A percentile compares a stretch with the other conserved stretches of the same genome.
Conservation (phyloP, 1,140 invertebrate species). For the Harpegnathos saltator region DNA sequence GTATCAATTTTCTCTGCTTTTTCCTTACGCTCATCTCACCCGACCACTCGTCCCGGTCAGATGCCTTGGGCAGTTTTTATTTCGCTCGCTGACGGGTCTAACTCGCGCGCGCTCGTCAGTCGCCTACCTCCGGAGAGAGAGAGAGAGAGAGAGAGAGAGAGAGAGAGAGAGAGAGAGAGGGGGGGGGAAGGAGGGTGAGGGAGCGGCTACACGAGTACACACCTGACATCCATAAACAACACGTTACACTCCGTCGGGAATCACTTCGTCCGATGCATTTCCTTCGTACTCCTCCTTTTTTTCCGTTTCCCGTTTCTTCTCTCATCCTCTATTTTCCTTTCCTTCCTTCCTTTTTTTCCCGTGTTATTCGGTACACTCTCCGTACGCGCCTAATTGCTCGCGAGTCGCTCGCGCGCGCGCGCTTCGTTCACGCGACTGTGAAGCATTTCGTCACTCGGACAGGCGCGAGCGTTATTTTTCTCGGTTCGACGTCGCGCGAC, state of each 20-base stretch:
- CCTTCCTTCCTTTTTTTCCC: background rate
- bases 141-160: no score
- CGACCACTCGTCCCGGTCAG: conserved; percentile 2
- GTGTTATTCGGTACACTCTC: background rate
- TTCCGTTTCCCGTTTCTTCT: background rate
- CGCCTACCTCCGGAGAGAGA: conserved; percentile 24
- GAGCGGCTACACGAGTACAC: conserved; percentile 24
- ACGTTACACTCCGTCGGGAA: conserved; percentile 40
- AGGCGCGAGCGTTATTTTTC: conserved; percentile 14
- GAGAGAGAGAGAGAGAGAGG: no score
- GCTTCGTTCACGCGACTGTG: conserved; percentile 20
- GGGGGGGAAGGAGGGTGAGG: no score
- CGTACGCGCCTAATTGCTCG: conserved; percentile 12
- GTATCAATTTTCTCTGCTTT: conserved; percentile 51
- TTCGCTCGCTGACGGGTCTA: conserved; percentile 41
- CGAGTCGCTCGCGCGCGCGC: conserved; percentile 17
- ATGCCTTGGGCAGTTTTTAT: conserved; percentile 53
- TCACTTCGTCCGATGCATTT: conserved; percentile 10
- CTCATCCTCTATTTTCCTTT: background rate
- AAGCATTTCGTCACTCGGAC: conserved; percentile 13
- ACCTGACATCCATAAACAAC: conserved; percentile 45
- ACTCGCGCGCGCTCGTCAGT: background rate
- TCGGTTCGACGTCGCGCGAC: background rate
- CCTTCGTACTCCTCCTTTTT: conserved; percentile 22
- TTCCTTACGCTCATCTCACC: conserved; percentile 39